phyloP scores from a whole-genome alignment of 2,797 vertebrate species.

The Catamblyrhynchus diadema region DNA sequence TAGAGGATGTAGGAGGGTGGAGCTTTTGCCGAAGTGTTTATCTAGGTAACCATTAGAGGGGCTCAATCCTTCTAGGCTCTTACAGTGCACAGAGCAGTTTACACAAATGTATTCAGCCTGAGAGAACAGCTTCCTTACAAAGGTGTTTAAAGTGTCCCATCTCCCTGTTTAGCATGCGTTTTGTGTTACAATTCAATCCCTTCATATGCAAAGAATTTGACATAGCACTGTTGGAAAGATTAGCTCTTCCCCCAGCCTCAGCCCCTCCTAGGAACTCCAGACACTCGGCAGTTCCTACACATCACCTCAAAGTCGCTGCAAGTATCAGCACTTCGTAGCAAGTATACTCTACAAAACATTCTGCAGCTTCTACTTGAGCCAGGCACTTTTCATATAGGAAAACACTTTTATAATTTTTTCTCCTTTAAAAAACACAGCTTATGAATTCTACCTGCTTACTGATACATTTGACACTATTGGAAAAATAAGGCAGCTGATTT shows the following conservation, averaged over 20 bases:
- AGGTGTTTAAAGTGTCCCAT: background rate
- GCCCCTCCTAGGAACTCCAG: background rate
- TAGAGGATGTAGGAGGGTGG: background rate
- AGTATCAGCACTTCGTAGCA: background rate
- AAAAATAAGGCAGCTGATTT: slow-evolving; percentile 68
- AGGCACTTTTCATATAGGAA: background rate
- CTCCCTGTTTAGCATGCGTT: background rate
- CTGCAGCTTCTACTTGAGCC: slow-evolving; percentile 8
- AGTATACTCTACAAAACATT: slow-evolving; percentile 18
- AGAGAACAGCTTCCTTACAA: background rate
- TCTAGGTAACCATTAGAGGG: background rate
- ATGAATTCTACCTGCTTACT: slow-evolving; percentile 55
- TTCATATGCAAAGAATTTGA: background rate
- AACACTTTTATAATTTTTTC: background rate
- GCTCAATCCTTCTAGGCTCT: background rate
- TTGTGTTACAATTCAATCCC: slow-evolving; percentile 14
- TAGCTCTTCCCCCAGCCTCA: background rate
- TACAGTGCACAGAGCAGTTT: background rate
- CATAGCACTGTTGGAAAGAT: background rate
- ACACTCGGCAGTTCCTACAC: background rate
- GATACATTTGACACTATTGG: slow-evolving; percentile 58
- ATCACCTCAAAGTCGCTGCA: background rate
- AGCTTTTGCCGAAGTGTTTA: background rate
- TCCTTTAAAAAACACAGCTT: background rate
- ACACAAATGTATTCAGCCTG: background rate